Base-by-base conservation (phyloP, 2,113 vertebrate species). In the Pithys albifrons region DNA sequence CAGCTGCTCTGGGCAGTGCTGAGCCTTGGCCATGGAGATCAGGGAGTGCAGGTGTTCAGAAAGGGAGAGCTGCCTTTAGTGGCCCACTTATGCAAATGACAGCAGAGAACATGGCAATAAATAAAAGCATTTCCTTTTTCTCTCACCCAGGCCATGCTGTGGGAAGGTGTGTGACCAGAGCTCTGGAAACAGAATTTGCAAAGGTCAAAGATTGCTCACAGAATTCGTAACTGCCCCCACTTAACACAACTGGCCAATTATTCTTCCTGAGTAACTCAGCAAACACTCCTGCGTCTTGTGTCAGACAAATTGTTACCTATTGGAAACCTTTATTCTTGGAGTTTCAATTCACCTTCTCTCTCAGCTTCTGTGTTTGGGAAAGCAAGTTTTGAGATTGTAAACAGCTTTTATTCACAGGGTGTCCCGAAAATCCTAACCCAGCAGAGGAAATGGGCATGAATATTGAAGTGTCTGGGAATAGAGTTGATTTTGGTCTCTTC, bases 201-300 rank as follows among this genome's bases (percentile, higher is more conserved):
- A 94, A 96, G 95, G 95, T 95, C 93, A 81, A 43, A 91, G 69
- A 92, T 80, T 70, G 84, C 89, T 94, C 67, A 57, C 57, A 39
- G 87, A 83, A 94, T 93, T 81, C 76, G 31, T 87, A 81, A 91
- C 70, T 54, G 89, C 33, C 81, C 89, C 55, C n/a, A 1, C 55
- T 76, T 71, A 70, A 62, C 65, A 35, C 46, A 66, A 6, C 59
- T 19, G 46, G 59, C 59, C 93, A n/a, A 66, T 91, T 88, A 33
- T 75, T 84, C 72, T 13, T 55, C 5, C 0, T 14, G 17, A 72
- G 59, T 29, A 81, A 85, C 73, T 77, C 8, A 15, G 6, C 76
- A 45, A 86, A 57, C 58, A 3, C 57, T 80, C 51, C 15, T 24
- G 41, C 51, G 3, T 43, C 61, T 27, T 2, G 43, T 49, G 62